These are phyloP conservation scores for Epinephelus cyanopodus DNA, from an alignment of 2,113 vertebrate genomes.

Conservation along the genomic window DNA sequence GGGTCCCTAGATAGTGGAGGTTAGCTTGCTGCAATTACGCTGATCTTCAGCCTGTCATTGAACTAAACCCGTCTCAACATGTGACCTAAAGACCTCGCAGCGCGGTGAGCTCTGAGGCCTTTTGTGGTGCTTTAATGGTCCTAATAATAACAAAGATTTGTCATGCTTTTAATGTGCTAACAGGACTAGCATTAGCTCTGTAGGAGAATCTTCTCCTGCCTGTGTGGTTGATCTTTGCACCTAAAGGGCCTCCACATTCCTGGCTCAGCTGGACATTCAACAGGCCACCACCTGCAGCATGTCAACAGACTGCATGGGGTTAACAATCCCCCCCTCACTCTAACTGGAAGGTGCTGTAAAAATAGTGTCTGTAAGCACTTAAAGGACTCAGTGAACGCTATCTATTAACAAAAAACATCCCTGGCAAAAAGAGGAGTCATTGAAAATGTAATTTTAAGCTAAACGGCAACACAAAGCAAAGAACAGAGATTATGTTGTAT, in stretches of 20 bases:
- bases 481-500: background rate
- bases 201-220: constrained; percentile 4
- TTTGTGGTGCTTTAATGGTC: constrained; percentile 12
- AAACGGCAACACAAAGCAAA: background rate
- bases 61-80: background rate
- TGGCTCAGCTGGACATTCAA: constrained; percentile 76
- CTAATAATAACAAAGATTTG: constrained; percentile 6
- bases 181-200: background rate
- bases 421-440: background rate
- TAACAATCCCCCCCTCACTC: constrained; percentile 53
- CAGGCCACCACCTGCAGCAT: constrained; percentile 78
- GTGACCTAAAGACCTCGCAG: constrained; percentile 17
- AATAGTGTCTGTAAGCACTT: constrained; percentile 46
- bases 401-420: background rate
- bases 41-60: constrained; percentile 38
- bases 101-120: background rate
- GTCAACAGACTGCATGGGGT: constrained; percentile 65
- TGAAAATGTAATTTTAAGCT: background rate
- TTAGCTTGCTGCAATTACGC: constrained; percentile 31
- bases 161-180: background rate
- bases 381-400: background rate
- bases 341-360: constrained; percentile 58
- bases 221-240: constrained; percentile 29
- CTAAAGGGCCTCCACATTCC: constrained; percentile 75
- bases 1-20: constrained; percentile 50